These are phyloP conservation scores for Microtus montanus DNA, from an alignment of 2,113 vertebrate species.

Conservation along the genomic window DNA sequence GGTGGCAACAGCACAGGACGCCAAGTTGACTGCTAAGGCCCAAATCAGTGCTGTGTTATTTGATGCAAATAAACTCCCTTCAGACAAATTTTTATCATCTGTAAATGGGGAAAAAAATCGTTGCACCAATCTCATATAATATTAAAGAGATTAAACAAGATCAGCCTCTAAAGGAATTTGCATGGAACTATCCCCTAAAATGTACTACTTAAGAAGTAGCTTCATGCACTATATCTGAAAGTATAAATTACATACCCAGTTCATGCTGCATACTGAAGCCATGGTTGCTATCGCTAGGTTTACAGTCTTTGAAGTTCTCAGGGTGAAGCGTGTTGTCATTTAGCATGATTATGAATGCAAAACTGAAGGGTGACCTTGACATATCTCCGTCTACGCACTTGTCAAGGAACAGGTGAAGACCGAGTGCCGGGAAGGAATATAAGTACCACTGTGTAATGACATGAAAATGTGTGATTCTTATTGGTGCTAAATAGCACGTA, in stretches of 20 bases:
- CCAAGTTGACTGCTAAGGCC: not conserved
- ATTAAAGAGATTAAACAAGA: not conserved
- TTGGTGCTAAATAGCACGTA: not conserved
- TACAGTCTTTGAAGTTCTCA: not conserved
- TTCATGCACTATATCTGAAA: not conserved
- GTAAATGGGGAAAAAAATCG: not conserved
- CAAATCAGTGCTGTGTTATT: not conserved
- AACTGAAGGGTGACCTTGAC: not conserved
- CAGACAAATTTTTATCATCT: constrained; percentile 6
- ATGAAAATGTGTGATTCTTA: not conserved
- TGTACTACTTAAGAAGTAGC: not conserved
- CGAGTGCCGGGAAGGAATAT: not conserved
- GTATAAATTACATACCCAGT: not conserved
- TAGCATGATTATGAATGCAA: not conserved
- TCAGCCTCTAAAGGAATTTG: not conserved
- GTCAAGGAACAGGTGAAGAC: not conserved
- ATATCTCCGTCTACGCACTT: not conserved
- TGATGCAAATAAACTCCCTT: constrained; percentile 4
- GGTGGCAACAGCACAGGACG: not conserved
- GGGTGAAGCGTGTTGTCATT: not conserved
- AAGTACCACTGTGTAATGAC: not conserved
- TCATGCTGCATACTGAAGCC: not conserved
- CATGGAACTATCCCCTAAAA: not conserved
- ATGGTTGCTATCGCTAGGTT: not conserved
- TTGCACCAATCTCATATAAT: not conserved